Percentiles rank a stretch among this genome's conserved stretches.
Conservation (phyloP, 2,888 invertebrate genomes). For the Clepsis dumicolana region DNA sequence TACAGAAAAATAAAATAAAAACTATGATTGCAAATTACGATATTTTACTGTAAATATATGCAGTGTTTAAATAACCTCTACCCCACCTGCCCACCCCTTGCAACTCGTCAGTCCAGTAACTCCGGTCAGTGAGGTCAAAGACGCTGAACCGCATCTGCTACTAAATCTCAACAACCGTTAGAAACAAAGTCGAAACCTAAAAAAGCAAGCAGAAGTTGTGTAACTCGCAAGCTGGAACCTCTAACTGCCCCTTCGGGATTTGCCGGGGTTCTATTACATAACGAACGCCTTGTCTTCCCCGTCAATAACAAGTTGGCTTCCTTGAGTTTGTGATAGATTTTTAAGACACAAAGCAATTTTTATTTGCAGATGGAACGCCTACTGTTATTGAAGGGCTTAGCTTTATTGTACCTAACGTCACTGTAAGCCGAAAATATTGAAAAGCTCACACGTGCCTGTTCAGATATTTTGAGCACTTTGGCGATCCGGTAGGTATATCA, state of each 20-base stretch:
- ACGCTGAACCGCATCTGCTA: constrained; percentile 7
- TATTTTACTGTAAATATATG: too few species aligned
- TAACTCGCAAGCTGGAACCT: constrained; percentile 41
- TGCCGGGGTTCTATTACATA: constrained; percentile 8
- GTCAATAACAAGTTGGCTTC: constrained; percentile 27
- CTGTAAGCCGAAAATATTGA: too few species aligned
- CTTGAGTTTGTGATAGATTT: constrained; percentile 1
- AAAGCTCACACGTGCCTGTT: too few species aligned
- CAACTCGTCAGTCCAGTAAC: background rate
- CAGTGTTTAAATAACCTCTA: too few species aligned
- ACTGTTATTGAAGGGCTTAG: background rate
- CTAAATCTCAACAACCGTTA: constrained; percentile 21
- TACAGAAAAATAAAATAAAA: too few species aligned
- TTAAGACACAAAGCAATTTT: background rate
- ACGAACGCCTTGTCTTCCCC: constrained; percentile 25
- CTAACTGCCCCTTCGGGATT: constrained; percentile 52
- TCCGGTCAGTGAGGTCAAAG: constrained; percentile 3
- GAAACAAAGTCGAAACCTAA: constrained; percentile 24
- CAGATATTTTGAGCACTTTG: too few species aligned
- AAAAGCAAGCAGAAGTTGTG: constrained; percentile 20
- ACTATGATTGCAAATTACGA: too few species aligned
- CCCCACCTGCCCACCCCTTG: background rate
- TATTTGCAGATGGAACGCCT: background rate
- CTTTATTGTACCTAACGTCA: too few species aligned
- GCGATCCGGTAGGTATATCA: too few species aligned